Evolutionary conservation across 2,797 vertebrate species (phyloP), one percentile per base, ranked within the genome.

Genomic region (Allochrocebus solatus): DNA sequence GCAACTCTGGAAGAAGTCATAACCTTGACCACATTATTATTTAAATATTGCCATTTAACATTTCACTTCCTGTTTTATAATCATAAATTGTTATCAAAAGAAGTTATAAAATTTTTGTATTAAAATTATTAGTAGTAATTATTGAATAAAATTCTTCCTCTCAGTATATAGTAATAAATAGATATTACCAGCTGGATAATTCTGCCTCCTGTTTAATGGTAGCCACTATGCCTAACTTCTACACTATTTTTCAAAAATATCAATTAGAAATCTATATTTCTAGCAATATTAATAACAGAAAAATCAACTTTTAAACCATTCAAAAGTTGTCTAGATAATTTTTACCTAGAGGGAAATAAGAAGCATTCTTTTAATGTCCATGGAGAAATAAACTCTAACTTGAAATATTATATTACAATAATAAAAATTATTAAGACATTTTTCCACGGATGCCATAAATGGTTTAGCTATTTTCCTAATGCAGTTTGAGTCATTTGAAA

Each of bases 401-500:
- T 95, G 91, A 5, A 95, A 50, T 95, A 92, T 75, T 13, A 93
- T 74, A 84, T 93, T 95, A 96, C 93, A 96, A 82, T 81, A 80
- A 82, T 28, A 55, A 39, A 91, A 28, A 96, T 89, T 72, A 55
- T 85, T 95, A 75, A 93, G 12, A 11, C 50, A 36, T 85, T 30
- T 1, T 96, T 17, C 82, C 95, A 12, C 46, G 36, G 87, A 86
- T 1, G 14, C 28, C 41, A 64, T 96, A 64, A 85, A 48, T 94
- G 70, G 5, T 85, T 96, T 96, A 96, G 46, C 19, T 97, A 28
- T 94, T 81, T 93, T 95, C 33, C 87, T 98, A 96, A 84, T 94
- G 78, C 39, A 90, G 7, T 57, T 93, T 96, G 81, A 96, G 48
- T 89, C 74, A 82, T 85, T 97, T 91, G 78, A 95, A 97, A 92